Conservation (phyloP, 1,140 invertebrate genomes). For the Amyelois transitella region DNA sequence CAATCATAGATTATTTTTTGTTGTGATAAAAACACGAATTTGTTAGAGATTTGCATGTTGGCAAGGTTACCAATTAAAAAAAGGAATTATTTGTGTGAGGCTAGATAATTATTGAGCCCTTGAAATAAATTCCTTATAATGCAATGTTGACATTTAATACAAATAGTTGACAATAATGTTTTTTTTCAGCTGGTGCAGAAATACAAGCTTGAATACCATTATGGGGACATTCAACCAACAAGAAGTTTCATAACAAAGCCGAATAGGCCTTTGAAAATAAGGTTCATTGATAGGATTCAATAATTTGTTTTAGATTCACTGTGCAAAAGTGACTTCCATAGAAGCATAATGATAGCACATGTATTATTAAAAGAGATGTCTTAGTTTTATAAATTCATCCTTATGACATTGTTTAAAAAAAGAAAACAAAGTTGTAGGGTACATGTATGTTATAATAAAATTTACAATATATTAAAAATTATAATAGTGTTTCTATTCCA, state of each 20-base stretch:
- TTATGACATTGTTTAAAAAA: neutral
- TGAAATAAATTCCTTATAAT: neutral
- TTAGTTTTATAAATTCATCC: too few relatives aligned
- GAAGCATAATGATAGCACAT: neutral
- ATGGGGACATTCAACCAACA: constrained; percentile 76
- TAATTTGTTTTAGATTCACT: neutral
- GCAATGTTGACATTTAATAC: neutral
- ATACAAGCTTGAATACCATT: constrained; percentile 79
- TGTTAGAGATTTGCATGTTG: neutral
- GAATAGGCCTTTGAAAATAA: constrained; percentile 76
- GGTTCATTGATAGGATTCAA: constrained; percentile 75
- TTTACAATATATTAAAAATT: neutral
- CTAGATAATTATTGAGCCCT: neutral
- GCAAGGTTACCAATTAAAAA: neutral
- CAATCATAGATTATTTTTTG: neutral
- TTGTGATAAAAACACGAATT: neutral
- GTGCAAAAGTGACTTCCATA: neutral
- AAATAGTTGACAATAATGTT: neutral
- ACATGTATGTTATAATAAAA: neutral
- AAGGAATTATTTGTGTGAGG: neutral
- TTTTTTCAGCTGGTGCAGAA: constrained; percentile 73
- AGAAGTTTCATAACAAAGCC: constrained; percentile 76
- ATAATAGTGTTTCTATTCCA: neutral
- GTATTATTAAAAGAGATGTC: too few relatives aligned
- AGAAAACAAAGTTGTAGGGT: too few relatives aligned